phyloP scores from a whole-genome alignment of 2,113 vertebrate genomes.

The Pollachius pollachius region DNA sequence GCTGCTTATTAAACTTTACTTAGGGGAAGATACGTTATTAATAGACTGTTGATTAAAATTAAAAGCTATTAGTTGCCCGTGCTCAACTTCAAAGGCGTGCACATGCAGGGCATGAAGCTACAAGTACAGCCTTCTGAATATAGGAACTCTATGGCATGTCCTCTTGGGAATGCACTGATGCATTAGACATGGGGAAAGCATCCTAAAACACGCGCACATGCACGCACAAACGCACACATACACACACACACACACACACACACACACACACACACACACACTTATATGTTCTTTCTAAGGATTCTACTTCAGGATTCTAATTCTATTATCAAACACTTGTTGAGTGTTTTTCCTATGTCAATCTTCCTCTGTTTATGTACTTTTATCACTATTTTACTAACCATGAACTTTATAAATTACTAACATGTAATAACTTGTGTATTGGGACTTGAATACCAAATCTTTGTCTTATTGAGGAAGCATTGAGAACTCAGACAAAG shows the following conservation, averaged over 20 bases:
- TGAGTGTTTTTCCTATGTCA: too few species aligned
- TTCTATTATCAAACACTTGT: too few species aligned
- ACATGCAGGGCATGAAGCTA: slow-evolving; percentile 29
- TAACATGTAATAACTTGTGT: too few species aligned
- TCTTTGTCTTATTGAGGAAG: too few species aligned
- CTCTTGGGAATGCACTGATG: slow-evolving; percentile 25
- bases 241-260: slow-evolving; percentile 7
- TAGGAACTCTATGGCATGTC: background rate
- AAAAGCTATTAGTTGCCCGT: slow-evolving; percentile 51
- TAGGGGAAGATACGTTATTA: slow-evolving; percentile 63
- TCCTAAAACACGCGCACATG: slow-evolving; percentile 2
- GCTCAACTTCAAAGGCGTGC: slow-evolving; percentile 52
- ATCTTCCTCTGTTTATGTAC: too few species aligned
- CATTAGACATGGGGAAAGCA: slow-evolving; percentile 9
- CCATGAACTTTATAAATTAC: too few species aligned
- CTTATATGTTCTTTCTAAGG: background rate
- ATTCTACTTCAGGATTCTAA: too few species aligned
- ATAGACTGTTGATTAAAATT: slow-evolving; percentile 64
- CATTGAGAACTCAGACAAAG: too few species aligned
- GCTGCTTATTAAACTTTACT: slow-evolving; percentile 59
- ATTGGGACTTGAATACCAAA: too few species aligned
- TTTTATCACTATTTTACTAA: too few species aligned
- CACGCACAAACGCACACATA: slow-evolving; percentile 2
- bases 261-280: slow-evolving; percentile 10
- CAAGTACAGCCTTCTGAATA: slow-evolving; percentile 33